Conservation (phyloP, 2,888 invertebrate species). For the Poecilobothrus nobilitatus region DNA sequence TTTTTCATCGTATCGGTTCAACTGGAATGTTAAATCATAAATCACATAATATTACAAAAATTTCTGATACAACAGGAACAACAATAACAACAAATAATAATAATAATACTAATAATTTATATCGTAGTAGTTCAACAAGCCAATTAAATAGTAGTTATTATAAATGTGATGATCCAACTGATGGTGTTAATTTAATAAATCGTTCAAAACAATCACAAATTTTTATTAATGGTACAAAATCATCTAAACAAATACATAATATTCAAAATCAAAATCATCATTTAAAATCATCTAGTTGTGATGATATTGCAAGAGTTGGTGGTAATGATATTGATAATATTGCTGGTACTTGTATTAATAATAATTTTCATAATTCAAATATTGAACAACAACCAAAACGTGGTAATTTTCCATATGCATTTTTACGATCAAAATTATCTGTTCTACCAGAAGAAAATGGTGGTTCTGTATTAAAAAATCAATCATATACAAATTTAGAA, state of each 20-base stretch:
- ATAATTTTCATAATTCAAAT: neutral
- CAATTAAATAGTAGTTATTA: constrained; percentile 62
- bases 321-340: neutral
- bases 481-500: constrained; percentile 27
- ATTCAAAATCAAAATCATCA: neutral
- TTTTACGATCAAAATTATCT: constrained; percentile 64
- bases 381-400: constrained; percentile 41
- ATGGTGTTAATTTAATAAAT: constrained; percentile 59
- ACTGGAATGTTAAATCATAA: constrained; percentile 61
- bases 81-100: constrained; percentile 6
- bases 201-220: constrained; percentile 36
- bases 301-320: constrained; percentile 59
- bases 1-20: constrained; percentile 67
- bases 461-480: constrained; percentile 45
- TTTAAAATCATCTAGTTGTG: constrained; percentile 60
- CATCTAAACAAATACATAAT: neutral
- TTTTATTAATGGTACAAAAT: neutral
- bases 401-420: constrained; percentile 67
- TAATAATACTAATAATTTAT: constrained; percentile 38
- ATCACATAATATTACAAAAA: constrained; percentile 39
- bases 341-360: neutral
- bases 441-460: constrained; percentile 67
- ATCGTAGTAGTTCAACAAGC: constrained; percentile 68
- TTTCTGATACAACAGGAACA: constrained; percentile 33
- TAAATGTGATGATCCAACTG: constrained; percentile 72